These are phyloP conservation scores for Myiopsitta monachus DNA, from an alignment of 2,113 vertebrate species.

Conservation along the genomic window DNA sequence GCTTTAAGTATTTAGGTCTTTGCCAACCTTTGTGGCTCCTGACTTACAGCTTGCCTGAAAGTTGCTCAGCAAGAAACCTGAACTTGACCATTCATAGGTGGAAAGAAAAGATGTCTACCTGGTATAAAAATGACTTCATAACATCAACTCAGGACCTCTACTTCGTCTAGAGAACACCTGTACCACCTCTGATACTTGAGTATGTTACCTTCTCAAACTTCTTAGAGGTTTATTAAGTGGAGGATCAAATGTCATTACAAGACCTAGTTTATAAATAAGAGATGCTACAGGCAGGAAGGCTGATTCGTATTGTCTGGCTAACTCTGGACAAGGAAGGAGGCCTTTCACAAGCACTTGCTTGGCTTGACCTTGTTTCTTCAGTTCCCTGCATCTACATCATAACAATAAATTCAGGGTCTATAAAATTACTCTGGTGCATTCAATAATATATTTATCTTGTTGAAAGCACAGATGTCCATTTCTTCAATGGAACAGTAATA, in stretches of 20 bases:
- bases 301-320: neutral
- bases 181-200: neutral
- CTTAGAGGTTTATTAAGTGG: neutral
- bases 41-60: neutral
- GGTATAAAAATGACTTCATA: neutral
- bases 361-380: neutral
- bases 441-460: constrained; percentile 25
- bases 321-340: neutral
- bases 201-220: neutral
- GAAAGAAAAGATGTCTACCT: neutral
- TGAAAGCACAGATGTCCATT: constrained; percentile 31
- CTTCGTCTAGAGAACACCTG: neutral
- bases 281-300: neutral
- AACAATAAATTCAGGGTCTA: constrained; percentile 22
- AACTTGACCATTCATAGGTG: neutral
- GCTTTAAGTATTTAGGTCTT: neutral
- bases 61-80: neutral
- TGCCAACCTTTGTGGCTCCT: neutral
- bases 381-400: neutral
- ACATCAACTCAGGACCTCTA: neutral
- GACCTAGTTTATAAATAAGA: neutral
- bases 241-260: neutral
- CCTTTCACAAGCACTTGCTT: neutral
- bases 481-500: neutral
- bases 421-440: constrained; percentile 2